Conservation (phyloP, 2,888 invertebrate species). For the Cephus nigrinus region DNA sequence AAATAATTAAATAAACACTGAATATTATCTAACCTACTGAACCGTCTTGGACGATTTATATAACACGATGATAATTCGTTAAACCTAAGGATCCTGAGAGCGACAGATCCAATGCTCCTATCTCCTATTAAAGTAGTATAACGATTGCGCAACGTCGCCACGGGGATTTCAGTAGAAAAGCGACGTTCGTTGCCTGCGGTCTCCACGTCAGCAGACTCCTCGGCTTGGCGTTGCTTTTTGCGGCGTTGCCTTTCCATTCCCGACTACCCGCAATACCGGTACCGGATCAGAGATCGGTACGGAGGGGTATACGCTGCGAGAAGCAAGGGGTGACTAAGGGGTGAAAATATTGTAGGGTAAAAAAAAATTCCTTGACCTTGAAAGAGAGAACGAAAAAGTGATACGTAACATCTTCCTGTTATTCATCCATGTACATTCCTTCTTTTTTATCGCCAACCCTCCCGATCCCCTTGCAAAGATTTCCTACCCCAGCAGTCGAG, state of each 20-base stretch:
- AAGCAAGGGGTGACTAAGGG: not conserved
- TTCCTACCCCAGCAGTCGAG: not conserved
- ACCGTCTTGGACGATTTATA: not conserved
- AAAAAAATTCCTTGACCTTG: constrained; percentile 13
- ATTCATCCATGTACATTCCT: not conserved
- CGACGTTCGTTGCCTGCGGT: constrained; percentile 32
- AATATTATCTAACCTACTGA: not conserved
- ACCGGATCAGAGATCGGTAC: not conserved
- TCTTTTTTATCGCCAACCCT: not conserved
- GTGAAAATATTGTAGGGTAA: not conserved
- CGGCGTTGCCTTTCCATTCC: not conserved
- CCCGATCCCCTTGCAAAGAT: not conserved
- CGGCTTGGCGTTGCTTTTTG: constrained; percentile 10
- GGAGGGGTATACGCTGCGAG: not conserved
- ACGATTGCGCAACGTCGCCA: constrained; percentile 37
- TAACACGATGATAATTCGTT: not conserved
- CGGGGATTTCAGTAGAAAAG: constrained; percentile 29
- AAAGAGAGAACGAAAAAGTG: not conserved
- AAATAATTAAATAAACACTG: not conserved
- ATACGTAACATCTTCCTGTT: not conserved
- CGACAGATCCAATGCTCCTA: not conserved
- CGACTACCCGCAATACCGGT: not conserved
- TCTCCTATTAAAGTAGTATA: not conserved
- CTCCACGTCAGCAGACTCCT: constrained; percentile 14
- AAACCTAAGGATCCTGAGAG: not conserved